These are phyloP conservation scores for Tolypeutes matacus DNA, from an alignment of 2,797 vertebrate species.

Conservation along the genomic window DNA sequence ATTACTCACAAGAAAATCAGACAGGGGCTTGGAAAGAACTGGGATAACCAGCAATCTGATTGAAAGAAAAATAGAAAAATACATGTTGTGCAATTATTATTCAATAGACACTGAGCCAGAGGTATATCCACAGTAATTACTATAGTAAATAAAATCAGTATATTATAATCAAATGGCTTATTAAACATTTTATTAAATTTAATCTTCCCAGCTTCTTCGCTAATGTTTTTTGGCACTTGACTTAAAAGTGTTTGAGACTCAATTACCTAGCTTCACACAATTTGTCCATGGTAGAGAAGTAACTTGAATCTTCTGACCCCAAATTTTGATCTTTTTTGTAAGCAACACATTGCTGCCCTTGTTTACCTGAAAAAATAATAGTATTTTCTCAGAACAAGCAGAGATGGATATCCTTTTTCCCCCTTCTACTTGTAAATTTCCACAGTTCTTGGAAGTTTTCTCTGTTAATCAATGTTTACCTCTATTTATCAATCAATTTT, in stretches of 20 bases:
- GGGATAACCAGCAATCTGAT: not conserved
- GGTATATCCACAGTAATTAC: too few relatives aligned
- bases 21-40: not conserved
- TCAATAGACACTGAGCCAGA: not conserved
- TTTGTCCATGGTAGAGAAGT: not conserved
- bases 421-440: not conserved
- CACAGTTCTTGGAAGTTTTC: not conserved
- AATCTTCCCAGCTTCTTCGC: not conserved
- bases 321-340: not conserved
- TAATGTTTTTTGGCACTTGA: not conserved
- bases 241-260: not conserved
- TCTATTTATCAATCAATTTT: not conserved
- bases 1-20: not conserved
- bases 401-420: not conserved
- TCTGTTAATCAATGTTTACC: not conserved
- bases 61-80: not conserved
- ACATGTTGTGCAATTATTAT: too few relatives aligned
- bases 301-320: not conserved
- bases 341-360: not conserved
- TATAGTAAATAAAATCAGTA: too few relatives aligned
- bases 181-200: not conserved
- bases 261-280: not conserved
- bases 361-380: not conserved
- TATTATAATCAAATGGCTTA: rapidly evolving
- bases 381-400: not conserved